These are phyloP conservation scores for Heliconius cydno DNA, from an alignment of 2,888 invertebrate genomes.

Conservation along the genomic window DNA sequence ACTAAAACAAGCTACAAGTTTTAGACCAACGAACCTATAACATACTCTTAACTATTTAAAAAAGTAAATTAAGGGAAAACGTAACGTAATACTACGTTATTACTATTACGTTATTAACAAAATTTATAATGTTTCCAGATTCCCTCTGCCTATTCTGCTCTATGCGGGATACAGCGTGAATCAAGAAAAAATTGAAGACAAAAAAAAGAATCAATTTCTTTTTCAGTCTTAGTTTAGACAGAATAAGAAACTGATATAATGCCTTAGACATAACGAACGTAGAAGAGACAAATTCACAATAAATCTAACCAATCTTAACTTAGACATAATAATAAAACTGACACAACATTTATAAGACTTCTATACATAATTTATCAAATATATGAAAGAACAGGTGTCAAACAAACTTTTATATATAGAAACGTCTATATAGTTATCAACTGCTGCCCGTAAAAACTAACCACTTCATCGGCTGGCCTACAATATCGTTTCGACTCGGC, in stretches of 20 bases:
- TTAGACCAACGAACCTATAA: neutral
- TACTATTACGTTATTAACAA: no score
- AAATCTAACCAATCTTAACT: neutral
- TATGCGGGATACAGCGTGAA: no score
- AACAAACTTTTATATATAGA: slow-evolving; percentile 67
- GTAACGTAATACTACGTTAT: no score
- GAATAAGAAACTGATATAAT: no score
- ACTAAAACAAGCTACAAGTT: neutral
- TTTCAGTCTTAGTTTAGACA: no score
- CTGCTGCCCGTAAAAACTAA: slow-evolving; percentile 80
- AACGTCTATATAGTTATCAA: slow-evolving; percentile 70
- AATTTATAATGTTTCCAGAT: no score
- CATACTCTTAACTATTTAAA: neutral
- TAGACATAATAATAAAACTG: no score
- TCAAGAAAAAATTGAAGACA: no score
- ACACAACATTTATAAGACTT: neutral
- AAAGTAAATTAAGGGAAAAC: neutral
- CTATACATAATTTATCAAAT: neutral
- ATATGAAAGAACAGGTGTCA: slow-evolving; percentile 68
- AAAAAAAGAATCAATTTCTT: no score
- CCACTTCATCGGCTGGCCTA: slow-evolving; percentile 81
- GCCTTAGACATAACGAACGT: no score
- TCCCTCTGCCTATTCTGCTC: no score
- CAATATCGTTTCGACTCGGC: slow-evolving; percentile 64
- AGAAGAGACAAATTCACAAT: no score